Base-by-base conservation (phyloP, 2,797 vertebrate genomes). In the Caiman crocodilus region DNA sequence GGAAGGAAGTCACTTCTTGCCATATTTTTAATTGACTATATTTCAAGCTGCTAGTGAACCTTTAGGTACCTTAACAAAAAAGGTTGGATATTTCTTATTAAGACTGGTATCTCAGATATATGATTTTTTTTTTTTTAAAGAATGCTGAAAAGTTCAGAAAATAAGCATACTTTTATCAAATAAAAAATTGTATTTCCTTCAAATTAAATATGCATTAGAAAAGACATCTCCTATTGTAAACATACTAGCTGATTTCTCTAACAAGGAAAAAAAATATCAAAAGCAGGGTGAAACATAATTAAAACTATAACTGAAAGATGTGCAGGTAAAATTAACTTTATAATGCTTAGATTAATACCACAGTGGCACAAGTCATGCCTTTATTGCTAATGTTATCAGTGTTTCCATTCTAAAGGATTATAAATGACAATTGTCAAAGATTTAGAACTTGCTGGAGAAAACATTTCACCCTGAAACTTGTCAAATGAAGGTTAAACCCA, bases 341-440 rank as follows among this genome's bases (percentile, higher is more conserved):
- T n/a, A 2, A 57, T 84, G 65, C 23, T 81, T 67, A 67, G 20
- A 58, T 13, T 65, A 12, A 20, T 74, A 50, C 21, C 80, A 81
- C 20, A 16, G 30, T 61, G 15, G 3, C 65, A 6, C 14, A 77
- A 42, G 50, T 83, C 3, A 57, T 58, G 3, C 71, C 15, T 78
- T 82, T 57, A 14, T 2, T 71, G 2, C 64, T 11, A 64, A 42
- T 57, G 14, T 16, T 71, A 23, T 35, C 25, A 80, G 5, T 0
- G 2, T 90, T 81, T 30, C 28, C 59, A 65, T 78, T 81, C 42
- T 18, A 50, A 65, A 74, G 56, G 57, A 35, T 57, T 57, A 60
- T 20, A 84, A 20, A 84, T 20, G 9, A 42, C 2, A 2, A 23
- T 42, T 3, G 26, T 75, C 32, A 50, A 1, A 0, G 1, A 30